phyloP scores from a whole-genome alignment of 2,797 vertebrate genomes.

The Oceanodroma leucorhoa region DNA sequence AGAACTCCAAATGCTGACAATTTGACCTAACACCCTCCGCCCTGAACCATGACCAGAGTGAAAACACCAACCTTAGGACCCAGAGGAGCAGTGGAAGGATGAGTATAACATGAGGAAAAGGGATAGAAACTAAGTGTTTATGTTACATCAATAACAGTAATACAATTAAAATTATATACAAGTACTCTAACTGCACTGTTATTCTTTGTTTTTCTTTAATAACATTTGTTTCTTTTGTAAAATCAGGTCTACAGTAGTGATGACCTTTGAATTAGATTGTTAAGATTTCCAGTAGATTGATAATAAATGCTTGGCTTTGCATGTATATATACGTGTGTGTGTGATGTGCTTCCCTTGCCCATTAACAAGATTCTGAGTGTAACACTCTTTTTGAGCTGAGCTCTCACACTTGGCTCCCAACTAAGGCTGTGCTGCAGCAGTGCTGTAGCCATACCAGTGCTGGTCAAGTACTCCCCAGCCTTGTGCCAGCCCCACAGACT shows the following conservation, averaged over 20 bases:
- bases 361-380: background rate
- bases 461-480: accelerated
- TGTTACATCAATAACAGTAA: background rate
- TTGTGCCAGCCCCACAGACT: background rate
- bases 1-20: background rate
- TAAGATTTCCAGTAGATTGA: background rate
- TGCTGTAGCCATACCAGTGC: background rate
- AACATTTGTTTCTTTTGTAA: background rate
- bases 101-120: background rate
- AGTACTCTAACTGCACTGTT: background rate
- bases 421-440: background rate
- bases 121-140: background rate
- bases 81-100: background rate
- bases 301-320: background rate
- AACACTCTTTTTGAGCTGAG: background rate
- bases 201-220: background rate
- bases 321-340: background rate
- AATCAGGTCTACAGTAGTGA: background rate
- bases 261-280: background rate
- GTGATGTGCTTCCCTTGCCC: background rate
- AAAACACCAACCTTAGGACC: background rate
- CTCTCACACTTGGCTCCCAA: background rate
- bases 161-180: background rate
- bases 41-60: accelerated
- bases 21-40: background rate